Evolutionary conservation across 2,888 invertebrate species (phyloP).

Genomic region (Acanthacorydalis orientalis): DNA sequence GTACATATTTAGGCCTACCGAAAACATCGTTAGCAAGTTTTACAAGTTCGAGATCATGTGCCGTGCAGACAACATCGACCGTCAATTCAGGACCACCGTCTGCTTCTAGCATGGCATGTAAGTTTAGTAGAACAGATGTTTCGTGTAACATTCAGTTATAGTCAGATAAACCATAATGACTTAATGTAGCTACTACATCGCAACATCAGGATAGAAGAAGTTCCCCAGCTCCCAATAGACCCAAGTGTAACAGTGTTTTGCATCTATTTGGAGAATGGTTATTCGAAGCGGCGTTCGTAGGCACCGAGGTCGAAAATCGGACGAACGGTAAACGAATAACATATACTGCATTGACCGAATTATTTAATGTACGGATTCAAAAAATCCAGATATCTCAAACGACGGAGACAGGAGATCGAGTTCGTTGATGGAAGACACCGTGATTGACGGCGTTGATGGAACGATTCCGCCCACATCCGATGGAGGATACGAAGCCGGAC

Average conservation of each 20-base stretch:
- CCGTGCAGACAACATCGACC: constrained; percentile 44
- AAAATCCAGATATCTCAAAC: constrained; percentile 23
- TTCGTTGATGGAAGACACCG: constrained; percentile 45
- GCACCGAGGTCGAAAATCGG: constrained; percentile 35
- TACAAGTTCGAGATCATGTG: constrained; percentile 53
- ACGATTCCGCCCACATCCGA: constrained; percentile 48
- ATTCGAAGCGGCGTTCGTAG: constrained; percentile 87
- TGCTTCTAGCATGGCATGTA: constrained; percentile 47
- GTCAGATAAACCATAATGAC: constrained; percentile 2
- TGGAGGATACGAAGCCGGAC: constrained; percentile 65
- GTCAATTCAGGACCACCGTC: constrained; percentile 57
- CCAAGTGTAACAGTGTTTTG: constrained; percentile 87
- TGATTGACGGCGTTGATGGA: constrained; percentile 31
- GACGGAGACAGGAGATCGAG: constrained; percentile 43
- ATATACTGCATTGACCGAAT: no score
- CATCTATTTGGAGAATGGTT: constrained; percentile 95
- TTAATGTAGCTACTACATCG: constrained; percentile 39
- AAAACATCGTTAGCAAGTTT: constrained; percentile 66
- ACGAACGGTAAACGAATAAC: no score
- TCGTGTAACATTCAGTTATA: neutral
- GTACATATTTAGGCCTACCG: constrained; percentile 45
- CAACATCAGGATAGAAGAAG: constrained; percentile 27
- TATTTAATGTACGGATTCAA: neutral
- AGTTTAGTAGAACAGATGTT: constrained; percentile 15
- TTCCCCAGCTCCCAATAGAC: constrained; percentile 58